These are phyloP conservation scores for Sabatieria punctata DNA, from an alignment of 2,888 invertebrate species.

Conservation along the genomic window DNA sequence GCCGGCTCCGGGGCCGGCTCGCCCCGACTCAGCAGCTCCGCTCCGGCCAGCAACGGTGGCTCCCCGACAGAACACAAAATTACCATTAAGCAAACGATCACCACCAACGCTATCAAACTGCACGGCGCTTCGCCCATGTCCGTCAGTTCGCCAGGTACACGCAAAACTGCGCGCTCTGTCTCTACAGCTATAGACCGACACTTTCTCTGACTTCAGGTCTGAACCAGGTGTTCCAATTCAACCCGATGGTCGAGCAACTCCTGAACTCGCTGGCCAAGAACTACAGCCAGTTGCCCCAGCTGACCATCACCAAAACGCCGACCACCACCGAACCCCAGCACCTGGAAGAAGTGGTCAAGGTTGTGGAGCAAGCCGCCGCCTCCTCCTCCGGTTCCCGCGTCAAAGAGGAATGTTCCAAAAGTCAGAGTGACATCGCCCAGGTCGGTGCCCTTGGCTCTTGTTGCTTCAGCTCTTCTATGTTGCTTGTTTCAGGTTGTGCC, in stretches of 20 bases:
- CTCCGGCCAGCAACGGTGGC: conserved; percentile 1
- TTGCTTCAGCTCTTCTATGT: no score
- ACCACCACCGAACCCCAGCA: conserved; percentile 8
- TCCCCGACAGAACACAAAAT: conserved; percentile 9
- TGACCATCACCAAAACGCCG: conserved; percentile 5
- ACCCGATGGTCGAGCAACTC: conserved; percentile 29
- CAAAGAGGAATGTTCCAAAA: no score
- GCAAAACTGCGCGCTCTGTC: no score
- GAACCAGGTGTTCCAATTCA: background rate
- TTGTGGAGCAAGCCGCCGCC: background rate
- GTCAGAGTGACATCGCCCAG: no score
- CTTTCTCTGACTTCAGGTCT: no score
- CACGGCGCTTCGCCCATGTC: conserved; percentile 1
- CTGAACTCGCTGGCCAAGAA: conserved; percentile 11
- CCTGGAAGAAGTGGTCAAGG: conserved; percentile 7
- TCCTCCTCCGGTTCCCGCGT: no score
- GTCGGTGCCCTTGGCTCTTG: no score
- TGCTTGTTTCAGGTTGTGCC: no score
- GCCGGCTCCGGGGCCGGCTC: no score
- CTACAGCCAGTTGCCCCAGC: background rate
- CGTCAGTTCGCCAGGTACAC: no score
- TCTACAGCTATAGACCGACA: no score
- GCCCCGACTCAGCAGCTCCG: background rate
- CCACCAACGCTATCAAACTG: conserved; percentile 6
- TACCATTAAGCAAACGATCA: conserved; percentile 8